Conservation (phyloP, 35 echinoderm and acorn worm species). For the Ophioderma brevispina region DNA sequence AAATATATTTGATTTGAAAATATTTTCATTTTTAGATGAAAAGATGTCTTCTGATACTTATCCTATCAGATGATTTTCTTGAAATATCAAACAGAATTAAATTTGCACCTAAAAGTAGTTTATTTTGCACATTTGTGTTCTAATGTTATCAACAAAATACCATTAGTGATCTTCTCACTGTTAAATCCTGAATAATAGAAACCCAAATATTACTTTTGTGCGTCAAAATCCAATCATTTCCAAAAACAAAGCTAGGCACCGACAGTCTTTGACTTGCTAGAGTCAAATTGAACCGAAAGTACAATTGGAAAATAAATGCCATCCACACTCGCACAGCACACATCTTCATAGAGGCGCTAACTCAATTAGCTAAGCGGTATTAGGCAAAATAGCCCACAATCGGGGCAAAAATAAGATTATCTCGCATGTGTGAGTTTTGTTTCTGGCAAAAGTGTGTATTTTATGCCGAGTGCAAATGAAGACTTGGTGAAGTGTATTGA, state of each 20-base stretch:
- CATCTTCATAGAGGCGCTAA: background rate
- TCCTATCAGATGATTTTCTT: no score
- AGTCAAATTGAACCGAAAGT: background rate
- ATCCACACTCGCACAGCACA: background rate
- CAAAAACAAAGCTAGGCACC: background rate
- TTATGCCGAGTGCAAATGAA: background rate
- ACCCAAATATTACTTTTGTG: no score
- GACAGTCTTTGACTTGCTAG: background rate
- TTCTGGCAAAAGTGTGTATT: background rate
- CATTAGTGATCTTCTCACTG: no score
- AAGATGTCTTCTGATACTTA: no score
- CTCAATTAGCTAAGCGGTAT: background rate
- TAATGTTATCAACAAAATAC: no score
- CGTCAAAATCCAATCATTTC: background rate
- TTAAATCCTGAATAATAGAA: no score
- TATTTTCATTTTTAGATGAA: background rate
- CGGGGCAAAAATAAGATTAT: conserved; percentile 2
- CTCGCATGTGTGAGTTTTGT: background rate
- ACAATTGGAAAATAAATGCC: background rate
- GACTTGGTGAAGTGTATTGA: background rate
- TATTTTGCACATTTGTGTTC: no score
- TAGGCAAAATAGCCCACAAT: conserved; percentile 5
- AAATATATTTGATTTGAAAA: background rate
- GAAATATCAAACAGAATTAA: no score
- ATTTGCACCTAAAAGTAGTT: no score